Evolutionary conservation across 2,113 vertebrate species (phyloP).

Genomic region (Uria aalge): DNA sequence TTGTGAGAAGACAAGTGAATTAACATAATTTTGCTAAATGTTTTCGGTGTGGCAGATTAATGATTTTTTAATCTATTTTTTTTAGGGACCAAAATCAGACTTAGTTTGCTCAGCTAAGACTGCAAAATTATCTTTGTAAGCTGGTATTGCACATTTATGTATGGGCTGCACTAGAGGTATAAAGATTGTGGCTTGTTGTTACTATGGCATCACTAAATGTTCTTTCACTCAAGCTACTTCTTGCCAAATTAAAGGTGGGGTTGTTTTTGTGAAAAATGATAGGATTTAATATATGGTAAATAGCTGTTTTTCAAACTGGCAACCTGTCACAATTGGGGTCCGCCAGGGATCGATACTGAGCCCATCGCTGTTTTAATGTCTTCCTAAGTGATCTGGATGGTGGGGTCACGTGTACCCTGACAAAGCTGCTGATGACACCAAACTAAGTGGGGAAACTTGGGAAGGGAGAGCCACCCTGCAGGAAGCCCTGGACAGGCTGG

Average conservation of each 20-base stretch:
- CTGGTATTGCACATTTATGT: neutral
- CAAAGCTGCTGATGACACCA: neutral
- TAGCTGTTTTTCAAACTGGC: neutral
- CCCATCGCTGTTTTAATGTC: neutral
- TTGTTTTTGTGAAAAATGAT: neutral
- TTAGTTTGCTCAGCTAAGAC: neutral
- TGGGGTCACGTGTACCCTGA: neutral
- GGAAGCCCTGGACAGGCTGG: neutral
- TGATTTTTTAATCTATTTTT: neutral
- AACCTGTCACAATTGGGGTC: neutral
- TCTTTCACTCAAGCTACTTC: neutral
- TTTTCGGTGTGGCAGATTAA: neutral
- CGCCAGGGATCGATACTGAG: neutral
- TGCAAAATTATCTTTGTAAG: neutral
- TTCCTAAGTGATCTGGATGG: neutral
- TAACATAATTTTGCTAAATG: neutral
- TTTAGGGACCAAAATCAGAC: neutral
- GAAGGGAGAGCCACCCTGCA: neutral
- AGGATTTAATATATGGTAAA: neutral
- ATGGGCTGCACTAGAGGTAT: neutral
- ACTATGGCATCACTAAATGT: neutral
- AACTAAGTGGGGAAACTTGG: neutral
- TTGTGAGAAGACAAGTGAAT: neutral
- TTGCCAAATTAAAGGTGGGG: neutral
- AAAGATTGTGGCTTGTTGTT: neutral